Conservation (phyloP, 1,140 invertebrate genomes). For the Drosophila takahashii region DNA sequence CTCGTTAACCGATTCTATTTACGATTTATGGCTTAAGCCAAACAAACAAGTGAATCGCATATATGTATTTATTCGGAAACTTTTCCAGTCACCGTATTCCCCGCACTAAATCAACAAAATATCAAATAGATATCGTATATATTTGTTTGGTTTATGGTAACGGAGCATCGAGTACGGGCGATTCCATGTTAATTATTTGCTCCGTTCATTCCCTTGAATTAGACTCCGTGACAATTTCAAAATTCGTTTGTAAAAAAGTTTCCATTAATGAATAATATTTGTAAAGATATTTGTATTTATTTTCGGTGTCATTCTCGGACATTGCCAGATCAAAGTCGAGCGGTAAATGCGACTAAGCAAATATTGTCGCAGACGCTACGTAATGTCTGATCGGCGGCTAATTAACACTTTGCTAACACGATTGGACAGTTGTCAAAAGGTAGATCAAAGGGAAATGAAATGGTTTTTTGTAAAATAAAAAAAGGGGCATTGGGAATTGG, state of each 20-base stretch:
- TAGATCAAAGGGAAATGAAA: slow-evolving; percentile 6
- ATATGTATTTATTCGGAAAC: slow-evolving; percentile 7
- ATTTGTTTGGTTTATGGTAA: slow-evolving; percentile 22
- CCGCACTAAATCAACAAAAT: slow-evolving; percentile 24
- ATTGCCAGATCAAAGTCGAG: slow-evolving; percentile 35
- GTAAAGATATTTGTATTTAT: slow-evolving; percentile 39
- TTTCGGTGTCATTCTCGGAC: slow-evolving; percentile 35
- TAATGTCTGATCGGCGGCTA: slow-evolving; percentile 57
- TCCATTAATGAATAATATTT: slow-evolving; percentile 47
- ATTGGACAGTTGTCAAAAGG: slow-evolving; percentile 25
- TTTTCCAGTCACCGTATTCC: slow-evolving; percentile 30
- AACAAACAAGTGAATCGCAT: slow-evolving; percentile 23
- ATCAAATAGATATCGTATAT: slow-evolving; percentile 19
- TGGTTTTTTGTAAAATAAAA: not conserved
- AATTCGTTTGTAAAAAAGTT: slow-evolving; percentile 50
- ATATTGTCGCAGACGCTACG: slow-evolving; percentile 64
- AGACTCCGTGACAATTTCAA: slow-evolving; percentile 28
- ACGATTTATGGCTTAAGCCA: slow-evolving; percentile 12
- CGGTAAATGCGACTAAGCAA: slow-evolving; percentile 39
- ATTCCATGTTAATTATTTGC: slow-evolving; percentile 37
- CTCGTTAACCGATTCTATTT: slow-evolving; percentile 7
- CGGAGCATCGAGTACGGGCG: slow-evolving; percentile 1
- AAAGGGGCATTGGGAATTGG: slow-evolving; percentile 5
- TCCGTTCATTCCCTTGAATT: slow-evolving; percentile 42
- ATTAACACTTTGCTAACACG: slow-evolving; percentile 69